phyloP scores from a whole-genome alignment of 2,113 vertebrate genomes.

The Oncorhynchus masou region DNA sequence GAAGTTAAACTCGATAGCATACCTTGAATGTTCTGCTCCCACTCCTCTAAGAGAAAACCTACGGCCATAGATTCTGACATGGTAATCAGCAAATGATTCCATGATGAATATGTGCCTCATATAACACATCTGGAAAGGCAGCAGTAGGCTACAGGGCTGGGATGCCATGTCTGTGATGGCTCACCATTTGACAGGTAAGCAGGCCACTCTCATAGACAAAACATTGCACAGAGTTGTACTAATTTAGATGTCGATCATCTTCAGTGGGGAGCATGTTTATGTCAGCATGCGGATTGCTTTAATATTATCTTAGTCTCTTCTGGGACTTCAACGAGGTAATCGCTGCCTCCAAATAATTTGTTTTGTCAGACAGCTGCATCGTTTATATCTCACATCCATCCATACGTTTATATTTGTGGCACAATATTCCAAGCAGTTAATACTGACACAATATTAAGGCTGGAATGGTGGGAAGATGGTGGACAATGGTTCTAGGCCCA shows the following conservation, averaged over 20 bases:
- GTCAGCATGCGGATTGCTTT: slow-evolving; percentile 52
- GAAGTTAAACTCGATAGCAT: not conserved
- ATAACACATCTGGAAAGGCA: not conserved
- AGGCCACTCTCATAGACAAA: slow-evolving; percentile 20
- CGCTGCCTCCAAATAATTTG: slow-evolving; percentile 64
- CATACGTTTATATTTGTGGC: slow-evolving; percentile 45
- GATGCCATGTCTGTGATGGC: slow-evolving; percentile 8
- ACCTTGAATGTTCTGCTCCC: not conserved
- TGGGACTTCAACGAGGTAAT: slow-evolving; percentile 47
- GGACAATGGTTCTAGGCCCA: slow-evolving; percentile 4
- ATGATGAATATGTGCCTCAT: not conserved
- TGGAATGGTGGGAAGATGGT: slow-evolving; percentile 30
- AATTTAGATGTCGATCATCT: slow-evolving; percentile 69
- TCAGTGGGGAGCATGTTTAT: slow-evolving; percentile 47
- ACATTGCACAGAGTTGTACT: slow-evolving; percentile 45
- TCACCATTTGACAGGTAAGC: slow-evolving; percentile 24
- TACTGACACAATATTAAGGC: not conserved
- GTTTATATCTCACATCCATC: slow-evolving; percentile 35
- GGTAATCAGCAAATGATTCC: not conserved
- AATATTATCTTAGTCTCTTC: slow-evolving; percentile 57
- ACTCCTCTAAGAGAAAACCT: not conserved
- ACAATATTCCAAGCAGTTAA: not conserved
- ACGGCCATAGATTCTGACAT: not conserved
- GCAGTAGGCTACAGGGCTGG: not conserved
- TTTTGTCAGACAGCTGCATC: slow-evolving; percentile 61